phyloP scores from a whole-genome alignment of 2,888 invertebrate genomes.

The Heliconius aoede region DNA sequence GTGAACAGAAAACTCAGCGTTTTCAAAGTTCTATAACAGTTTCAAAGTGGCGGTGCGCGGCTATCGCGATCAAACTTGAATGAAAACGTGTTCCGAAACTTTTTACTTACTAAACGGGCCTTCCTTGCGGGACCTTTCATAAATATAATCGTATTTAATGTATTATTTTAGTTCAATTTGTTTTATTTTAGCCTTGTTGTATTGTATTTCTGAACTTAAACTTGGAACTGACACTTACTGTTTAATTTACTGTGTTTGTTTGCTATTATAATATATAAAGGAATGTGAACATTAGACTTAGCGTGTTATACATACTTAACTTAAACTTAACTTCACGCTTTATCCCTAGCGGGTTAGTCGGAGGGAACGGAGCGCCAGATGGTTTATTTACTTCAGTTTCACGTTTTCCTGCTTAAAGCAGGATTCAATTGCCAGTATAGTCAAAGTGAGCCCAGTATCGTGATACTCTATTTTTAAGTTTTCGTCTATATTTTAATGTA shows the following conservation, averaged over 20 bases:
- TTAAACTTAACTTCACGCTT: too few species aligned
- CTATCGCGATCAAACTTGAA: slow-evolving; percentile 43
- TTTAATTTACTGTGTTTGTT: background rate
- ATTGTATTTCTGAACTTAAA: background rate
- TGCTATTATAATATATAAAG: background rate
- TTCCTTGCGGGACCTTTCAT: slow-evolving; percentile 31
- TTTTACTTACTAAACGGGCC: slow-evolving; percentile 33
- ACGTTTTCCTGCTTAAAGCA: background rate
- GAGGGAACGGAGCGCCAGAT: too few species aligned
- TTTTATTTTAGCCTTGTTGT: background rate
- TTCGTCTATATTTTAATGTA: too few species aligned
- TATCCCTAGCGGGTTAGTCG: too few species aligned
- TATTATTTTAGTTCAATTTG: slow-evolving; percentile 8
- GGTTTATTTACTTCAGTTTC: too few species aligned
- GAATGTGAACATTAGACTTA: too few species aligned
- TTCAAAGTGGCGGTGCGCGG: slow-evolving; percentile 30
- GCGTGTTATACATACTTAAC: too few species aligned
- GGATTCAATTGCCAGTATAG: background rate
- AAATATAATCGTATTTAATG: slow-evolving; percentile 31
- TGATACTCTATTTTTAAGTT: background rate
- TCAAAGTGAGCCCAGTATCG: background rate
- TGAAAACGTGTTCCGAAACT: slow-evolving; percentile 23
- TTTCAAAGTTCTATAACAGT: slow-evolving; percentile 40
- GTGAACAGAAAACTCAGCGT: slow-evolving; percentile 40
- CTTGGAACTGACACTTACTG: too few species aligned